These are phyloP conservation scores for Daphoenositta chrysoptera DNA, from an alignment of 2,113 vertebrate genomes.

Conservation along the genomic window DNA sequence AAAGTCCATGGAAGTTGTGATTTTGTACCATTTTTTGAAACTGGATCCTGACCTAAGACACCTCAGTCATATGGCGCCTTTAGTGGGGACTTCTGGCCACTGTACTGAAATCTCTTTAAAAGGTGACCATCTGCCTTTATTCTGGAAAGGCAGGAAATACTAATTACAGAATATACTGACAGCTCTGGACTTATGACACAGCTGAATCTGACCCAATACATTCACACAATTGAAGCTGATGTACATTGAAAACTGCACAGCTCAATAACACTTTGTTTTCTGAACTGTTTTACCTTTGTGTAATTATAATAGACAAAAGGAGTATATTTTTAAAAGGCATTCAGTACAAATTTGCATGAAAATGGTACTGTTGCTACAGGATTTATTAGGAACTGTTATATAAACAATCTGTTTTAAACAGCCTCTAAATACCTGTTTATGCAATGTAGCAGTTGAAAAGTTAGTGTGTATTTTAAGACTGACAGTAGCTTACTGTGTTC, in stretches of 20 bases:
- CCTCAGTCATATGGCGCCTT: not conserved
- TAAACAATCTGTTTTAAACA: constrained; percentile 32
- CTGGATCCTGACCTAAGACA: not conserved
- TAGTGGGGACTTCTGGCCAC: not conserved
- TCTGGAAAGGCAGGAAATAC: not conserved
- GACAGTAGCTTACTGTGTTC: not conserved
- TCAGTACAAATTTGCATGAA: constrained; percentile 2
- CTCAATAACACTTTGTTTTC: not conserved
- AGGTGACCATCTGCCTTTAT: not conserved
- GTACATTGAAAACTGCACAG: not conserved
- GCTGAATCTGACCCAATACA: not conserved
- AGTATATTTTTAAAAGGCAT: not conserved
- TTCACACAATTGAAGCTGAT: not conserved
- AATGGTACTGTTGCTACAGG: not conserved
- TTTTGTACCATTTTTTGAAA: not conserved
- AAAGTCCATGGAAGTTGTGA: not conserved
- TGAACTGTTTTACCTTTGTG: not conserved
- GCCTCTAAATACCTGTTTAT: constrained; percentile 22
- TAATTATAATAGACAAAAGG: not conserved
- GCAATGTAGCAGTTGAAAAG: not conserved
- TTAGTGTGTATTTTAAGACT: not conserved
- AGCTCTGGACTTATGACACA: not conserved
- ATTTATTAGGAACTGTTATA: not conserved
- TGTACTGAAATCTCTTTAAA: not conserved
- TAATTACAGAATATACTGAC: not conserved